phyloP scores from a whole-genome alignment of 2,113 vertebrate genomes.

The Barbus barbus region DNA sequence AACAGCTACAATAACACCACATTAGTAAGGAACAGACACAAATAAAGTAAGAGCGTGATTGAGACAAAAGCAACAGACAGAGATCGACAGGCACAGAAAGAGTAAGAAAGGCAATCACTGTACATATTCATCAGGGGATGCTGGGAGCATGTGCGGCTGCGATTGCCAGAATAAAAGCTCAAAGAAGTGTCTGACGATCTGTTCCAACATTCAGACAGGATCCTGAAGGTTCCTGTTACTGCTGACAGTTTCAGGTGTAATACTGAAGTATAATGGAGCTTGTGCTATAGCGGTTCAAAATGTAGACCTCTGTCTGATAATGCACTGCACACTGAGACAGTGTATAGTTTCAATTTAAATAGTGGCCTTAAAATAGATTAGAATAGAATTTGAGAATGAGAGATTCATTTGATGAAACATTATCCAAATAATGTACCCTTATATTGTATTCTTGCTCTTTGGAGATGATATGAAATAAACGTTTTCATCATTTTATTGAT shows the following conservation, averaged over 20 bases:
- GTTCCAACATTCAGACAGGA: constrained; percentile 18
- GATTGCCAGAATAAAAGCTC: constrained; percentile 14
- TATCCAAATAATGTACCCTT: background rate
- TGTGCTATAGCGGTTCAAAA: background rate
- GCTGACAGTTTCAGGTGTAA: background rate
- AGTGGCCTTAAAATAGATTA: too few relatives aligned
- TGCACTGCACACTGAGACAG: background rate
- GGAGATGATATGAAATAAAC: background rate
- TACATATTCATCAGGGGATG: constrained; percentile 29
- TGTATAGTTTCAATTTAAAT: background rate
- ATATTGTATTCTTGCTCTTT: background rate
- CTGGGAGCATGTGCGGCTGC: constrained; percentile 13
- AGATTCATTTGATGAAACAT: background rate
- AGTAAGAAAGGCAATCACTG: background rate
- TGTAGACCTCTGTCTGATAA: constrained; percentile 1
- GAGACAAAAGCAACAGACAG: constrained; percentile 6
- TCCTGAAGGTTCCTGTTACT: background rate
- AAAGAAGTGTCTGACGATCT: constrained; percentile 24
- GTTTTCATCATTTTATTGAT: background rate
- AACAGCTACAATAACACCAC: background rate
- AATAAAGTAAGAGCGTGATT: background rate
- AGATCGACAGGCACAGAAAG: background rate
- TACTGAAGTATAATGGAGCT: constrained; percentile 6
- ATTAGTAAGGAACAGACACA: constrained; percentile 12
- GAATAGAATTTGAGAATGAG: background rate